Base-by-base conservation (phyloP, 2,113 vertebrate species). In the Phasianus colchicus region DNA sequence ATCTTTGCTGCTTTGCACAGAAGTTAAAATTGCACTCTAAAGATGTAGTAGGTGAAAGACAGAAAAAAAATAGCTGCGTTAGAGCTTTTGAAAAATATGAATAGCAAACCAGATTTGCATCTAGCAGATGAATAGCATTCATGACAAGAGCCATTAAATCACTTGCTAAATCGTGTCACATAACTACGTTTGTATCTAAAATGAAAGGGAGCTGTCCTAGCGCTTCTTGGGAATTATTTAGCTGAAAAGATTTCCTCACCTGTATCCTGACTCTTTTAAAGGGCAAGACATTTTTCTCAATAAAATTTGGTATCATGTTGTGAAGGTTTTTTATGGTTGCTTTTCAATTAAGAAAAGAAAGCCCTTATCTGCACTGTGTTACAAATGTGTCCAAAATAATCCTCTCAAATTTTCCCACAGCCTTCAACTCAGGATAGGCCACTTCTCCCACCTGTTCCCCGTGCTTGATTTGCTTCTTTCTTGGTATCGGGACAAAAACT, bases 61-160 rank as follows among this genome's bases (percentile, higher is more conserved):
- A 73, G 13, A 65, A 40, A 66, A 74, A 76, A 84, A 88, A 54
- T 6, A n/a, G 8, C 55, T 77, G 38, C 1, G 9, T 55, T 78
- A 86, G 32, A 69, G 61, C 36, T 88, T 96, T 88, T 84, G 43
- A 82, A 95, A 83, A 95, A 65, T 88, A 86, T 66, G 27, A 94
- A 75, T 95, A 83, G 66, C 70, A 86, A 93, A 81, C 24, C 27
- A 57, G 65, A 83, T 57, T 29, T 90, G 52, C 63, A 81, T 86
- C 30, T 72, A 83, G 43, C 40, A 80, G 79, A 75, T 93, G 70
- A 94, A 95, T 72, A 93, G 42, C 48, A 50, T 91, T 90, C 57
- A 75, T 93, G 73, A 78, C 70, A 86, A 88, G 64, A 85, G 24
- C 70, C 70, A 72, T 91, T 95, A 94, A 92, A 92, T 94, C 65